These are phyloP conservation scores for Enoplosus armatus DNA, from an alignment of 2,797 vertebrate species.

Conservation along the genomic window DNA sequence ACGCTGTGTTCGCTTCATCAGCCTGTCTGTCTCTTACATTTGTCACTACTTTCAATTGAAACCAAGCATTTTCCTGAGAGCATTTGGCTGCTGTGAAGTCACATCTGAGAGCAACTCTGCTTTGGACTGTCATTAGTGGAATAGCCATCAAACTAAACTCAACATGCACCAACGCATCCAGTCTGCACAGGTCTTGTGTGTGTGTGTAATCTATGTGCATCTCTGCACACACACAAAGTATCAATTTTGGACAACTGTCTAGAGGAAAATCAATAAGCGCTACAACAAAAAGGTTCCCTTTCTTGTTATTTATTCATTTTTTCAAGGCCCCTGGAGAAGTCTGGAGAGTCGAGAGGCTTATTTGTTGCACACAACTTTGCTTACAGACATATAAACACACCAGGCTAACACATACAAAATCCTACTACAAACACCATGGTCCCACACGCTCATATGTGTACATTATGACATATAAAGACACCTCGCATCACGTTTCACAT, in stretches of 20 bases:
- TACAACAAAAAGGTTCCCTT: conserved; percentile 30
- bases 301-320: conserved; percentile 7
- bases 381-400: conserved; percentile 14
- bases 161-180: conserved; percentile 16
- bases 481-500: conserved; percentile 10
- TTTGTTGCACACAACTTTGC: conserved; percentile 26
- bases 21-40: conserved; percentile 18
- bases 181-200: conserved; percentile 1
- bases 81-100: conserved; percentile 39
- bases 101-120: conserved; percentile 21
- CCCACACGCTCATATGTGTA: neutral
- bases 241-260: conserved; percentile 39
- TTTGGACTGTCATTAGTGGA: conserved; percentile 38
- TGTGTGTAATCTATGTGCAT: conserved; percentile 28
- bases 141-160: conserved; percentile 29
- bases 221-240: conserved; percentile 25
- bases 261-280: conserved; percentile 34
- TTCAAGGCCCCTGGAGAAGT: conserved; percentile 14
- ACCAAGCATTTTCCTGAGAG: conserved; percentile 10
- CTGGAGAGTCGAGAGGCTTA: conserved; percentile 28
- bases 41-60: conserved; percentile 39
- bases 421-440: neutral
- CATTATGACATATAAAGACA: conserved; percentile 22
- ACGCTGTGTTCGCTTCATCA: conserved; percentile 24
- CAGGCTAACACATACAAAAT: neutral